A percentile compares a stretch with the other conserved stretches of the same genome.
Conservation (phyloP, 1,140 invertebrate genomes). For the Trinorchestia longiramus region DNA sequence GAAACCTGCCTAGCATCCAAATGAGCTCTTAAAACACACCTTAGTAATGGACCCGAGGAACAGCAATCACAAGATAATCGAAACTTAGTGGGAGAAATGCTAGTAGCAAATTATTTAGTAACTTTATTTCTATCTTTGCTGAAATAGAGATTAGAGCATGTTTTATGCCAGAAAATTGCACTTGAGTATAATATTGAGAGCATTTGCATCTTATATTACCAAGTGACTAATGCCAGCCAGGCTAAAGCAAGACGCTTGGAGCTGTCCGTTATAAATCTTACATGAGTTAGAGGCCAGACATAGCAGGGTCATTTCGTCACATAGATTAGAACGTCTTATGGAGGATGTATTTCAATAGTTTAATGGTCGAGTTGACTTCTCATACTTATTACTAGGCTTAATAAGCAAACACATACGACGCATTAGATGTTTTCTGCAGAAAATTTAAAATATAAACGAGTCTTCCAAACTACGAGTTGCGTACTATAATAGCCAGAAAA, state of each 20-base stretch:
- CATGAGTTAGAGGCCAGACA: background rate
- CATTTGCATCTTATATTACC: background rate
- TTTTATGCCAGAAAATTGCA: background rate
- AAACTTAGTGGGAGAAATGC: background rate
- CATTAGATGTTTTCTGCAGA: background rate
- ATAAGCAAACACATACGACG: no score
- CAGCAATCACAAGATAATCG: background rate
- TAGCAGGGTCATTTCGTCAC: background rate
- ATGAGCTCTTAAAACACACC: no score
- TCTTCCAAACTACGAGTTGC: background rate
- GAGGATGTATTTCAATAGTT: background rate
- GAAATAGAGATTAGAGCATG: background rate
- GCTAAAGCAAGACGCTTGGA: no score
- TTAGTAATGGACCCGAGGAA: background rate
- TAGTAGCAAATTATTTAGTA: background rate
- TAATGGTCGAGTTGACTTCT: background rate
- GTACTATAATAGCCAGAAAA: background rate
- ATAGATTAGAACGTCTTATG: background rate
- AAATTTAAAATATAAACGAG: background rate
- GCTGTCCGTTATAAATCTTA: background rate
- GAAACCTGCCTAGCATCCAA: no score
- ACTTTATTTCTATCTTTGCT: background rate
- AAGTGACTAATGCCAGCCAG: background rate
- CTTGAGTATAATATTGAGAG: background rate
- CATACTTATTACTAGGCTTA: background rate